Base-by-base conservation (phyloP, 2,888 invertebrate genomes). In the Apotomis turbidana region DNA sequence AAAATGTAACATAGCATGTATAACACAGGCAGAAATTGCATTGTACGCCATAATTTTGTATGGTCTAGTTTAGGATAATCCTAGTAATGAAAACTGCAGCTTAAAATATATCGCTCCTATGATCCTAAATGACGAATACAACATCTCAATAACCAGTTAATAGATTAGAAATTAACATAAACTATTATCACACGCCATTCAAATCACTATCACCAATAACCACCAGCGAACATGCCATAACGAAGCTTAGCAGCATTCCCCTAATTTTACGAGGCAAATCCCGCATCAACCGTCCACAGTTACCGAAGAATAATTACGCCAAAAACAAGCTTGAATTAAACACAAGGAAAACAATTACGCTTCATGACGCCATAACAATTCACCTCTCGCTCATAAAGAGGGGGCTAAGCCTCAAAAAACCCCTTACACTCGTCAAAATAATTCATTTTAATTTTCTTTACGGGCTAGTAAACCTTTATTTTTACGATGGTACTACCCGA, bases 381-480 rank as follows among this genome's bases (percentile, higher is more conserved):
- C 89, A 85, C 86, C 89, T 86, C 78, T 75, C 76, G 78, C 76
- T 82, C 83, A 80, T 80, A 82, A 83, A 84, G 82, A 84, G 83
- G 80, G 83, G 79, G 82, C 80, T 82, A 79, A 79, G 80, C 84
- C 80, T 81, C 85, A 81, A 85, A 83, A 83, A 83, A 81, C 81
- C 86, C 87, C 85, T 83, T 82, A 85, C 85, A 87, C 91, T 93
- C 93, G 93, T 93, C 93, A 93, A 93, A 93, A 93, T 93, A 93
- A 93, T 93, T 93, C 93, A 93, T 93, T 93, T 93, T 93, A 93
- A 93, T 93, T 93, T 93, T 92, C 92, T 93, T 93, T 93, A 93
- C 91, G 90, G 87, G 85, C 90, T 85, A 91, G 89, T 93, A 93
- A 93, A 93, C 90, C 93, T 93, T 93, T 93, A 93, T 93, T 93